Evolutionary conservation across 2,113 vertebrate species (phyloP), one percentile per base, ranked within the genome.

Genomic region (Oceanodroma tethys): DNA sequence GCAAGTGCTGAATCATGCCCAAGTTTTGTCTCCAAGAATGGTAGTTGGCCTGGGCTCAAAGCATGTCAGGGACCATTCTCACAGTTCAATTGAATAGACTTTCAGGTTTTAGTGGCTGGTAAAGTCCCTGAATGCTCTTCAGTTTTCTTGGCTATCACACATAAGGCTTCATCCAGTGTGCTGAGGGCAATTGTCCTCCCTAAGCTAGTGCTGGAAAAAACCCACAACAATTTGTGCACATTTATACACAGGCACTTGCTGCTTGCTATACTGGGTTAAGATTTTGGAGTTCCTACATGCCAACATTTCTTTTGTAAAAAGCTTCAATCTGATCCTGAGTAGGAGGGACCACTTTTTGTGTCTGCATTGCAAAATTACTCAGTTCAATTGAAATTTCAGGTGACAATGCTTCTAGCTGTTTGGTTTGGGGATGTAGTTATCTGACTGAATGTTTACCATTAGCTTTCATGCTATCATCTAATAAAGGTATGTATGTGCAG

Each of bases 151-250:
- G 25, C 42, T 86, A 7, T 50, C 38, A 71, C 9, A 82, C 3
- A 5, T 0, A 50, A 32, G 8, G 8, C 22, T 81, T 88, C 60
- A 55, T 59, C 42, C 76, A 83, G 48, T 25, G 17, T 38, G 16
- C 17, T 63, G 32, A 56, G 13, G 7, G 11, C 15, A 62, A 16
- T 25, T 84, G 34, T 70, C 6, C 5, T 63, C 13, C 52, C 9
- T 29, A 29, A 58, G 9, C 16, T 73, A 83, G 29, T 11, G 11
- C 9, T 53, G 27, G 36, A 16, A 85, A 80, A 75, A 52, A 32
- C 0, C 0, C 36, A 22, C 32, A n/a, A 1, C 5, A 32, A 38
- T 65, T 78, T 71, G 16, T 62, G 14, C 18, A 19, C 11, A 16
- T 5, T 87, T 48, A 27, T 21, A n/a, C 16, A 7, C 4, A 25